These are phyloP conservation scores for Drosophila oshimai DNA, from an alignment of 1,140 invertebrate species.

Conservation along the genomic window DNA sequence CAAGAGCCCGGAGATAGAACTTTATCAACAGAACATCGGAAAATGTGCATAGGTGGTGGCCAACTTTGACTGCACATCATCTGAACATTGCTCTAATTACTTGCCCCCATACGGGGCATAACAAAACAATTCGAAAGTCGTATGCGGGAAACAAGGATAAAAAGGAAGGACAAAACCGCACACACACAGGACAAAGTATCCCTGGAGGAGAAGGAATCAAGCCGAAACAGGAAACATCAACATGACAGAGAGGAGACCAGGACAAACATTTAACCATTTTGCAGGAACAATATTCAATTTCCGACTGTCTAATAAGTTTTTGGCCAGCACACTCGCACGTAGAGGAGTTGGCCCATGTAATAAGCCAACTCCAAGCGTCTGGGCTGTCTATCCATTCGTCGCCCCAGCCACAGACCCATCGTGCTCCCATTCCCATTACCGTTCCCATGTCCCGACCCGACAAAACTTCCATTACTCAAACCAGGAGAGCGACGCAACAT, in stretches of 20 bases:
- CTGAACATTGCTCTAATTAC: slow-evolving; percentile 45
- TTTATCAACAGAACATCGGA: slow-evolving; percentile 25
- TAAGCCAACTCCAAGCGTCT: slow-evolving; percentile 61
- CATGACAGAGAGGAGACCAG: slow-evolving; percentile 37
- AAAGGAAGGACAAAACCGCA: not conserved
- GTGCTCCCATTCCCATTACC: not conserved
- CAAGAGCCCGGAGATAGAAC: slow-evolving; percentile 6
- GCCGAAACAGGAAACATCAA: slow-evolving; percentile 50
- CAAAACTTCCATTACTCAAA: slow-evolving; percentile 77
- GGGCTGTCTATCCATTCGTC: slow-evolving; percentile 40
- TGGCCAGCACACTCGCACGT: slow-evolving; percentile 46
- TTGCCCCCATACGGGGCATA: slow-evolving; percentile 22
- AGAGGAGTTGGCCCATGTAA: slow-evolving; percentile 55
- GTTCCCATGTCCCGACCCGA: slow-evolving; percentile 5
- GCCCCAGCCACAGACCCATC: slow-evolving; percentile 4
- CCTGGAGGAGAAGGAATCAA: slow-evolving; percentile 17
- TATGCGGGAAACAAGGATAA: slow-evolving; percentile 8
- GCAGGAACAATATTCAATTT: slow-evolving; percentile 78
- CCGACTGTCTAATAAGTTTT: slow-evolving; percentile 79
- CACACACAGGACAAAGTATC: slow-evolving; percentile 12
- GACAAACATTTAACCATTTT: slow-evolving; percentile 69
- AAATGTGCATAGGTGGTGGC: slow-evolving; percentile 3
- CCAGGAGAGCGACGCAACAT: slow-evolving; percentile 59
- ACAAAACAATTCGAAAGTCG: slow-evolving; percentile 45
- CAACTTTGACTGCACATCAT: slow-evolving; percentile 56